These are phyloP conservation scores for Syrphus vitripennis DNA, from an alignment of 2,888 invertebrate species.

Conservation along the genomic window DNA sequence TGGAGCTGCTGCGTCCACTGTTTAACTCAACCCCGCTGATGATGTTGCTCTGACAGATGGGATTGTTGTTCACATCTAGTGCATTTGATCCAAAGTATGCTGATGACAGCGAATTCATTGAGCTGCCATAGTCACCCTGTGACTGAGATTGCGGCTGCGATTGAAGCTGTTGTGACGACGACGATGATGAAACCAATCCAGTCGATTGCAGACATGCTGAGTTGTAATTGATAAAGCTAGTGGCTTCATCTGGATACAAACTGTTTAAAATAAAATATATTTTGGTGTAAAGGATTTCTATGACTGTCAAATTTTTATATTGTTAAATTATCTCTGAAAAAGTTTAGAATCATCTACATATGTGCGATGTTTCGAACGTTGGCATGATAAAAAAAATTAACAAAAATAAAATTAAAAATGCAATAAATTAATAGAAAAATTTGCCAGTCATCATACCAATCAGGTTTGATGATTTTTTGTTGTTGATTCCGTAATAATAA, in stretches of 20 bases:
- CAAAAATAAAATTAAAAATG: background rate
- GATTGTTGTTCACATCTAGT: constrained; percentile 53
- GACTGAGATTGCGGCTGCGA: constrained; percentile 5
- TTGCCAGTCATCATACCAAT: background rate
- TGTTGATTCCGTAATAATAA: background rate
- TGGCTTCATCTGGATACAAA: constrained; percentile 45
- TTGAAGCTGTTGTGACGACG: constrained; percentile 30
- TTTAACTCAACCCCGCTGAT: constrained; percentile 23
- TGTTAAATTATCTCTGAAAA: too few relatives aligned
- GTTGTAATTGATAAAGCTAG: constrained; percentile 53
- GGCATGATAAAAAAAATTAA: background rate
- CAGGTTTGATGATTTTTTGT: too few relatives aligned
- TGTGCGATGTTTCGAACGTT: too few relatives aligned
- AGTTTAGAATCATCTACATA: too few relatives aligned
- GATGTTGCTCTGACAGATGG: constrained; percentile 18
- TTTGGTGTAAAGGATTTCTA: background rate
- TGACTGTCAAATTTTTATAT: background rate
- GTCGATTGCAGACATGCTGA: constrained; percentile 28
- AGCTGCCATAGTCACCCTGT: constrained; percentile 15
- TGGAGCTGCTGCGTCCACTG: constrained; percentile 35
- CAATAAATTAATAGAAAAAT: background rate
- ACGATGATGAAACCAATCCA: background rate
- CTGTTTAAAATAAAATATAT: constrained; percentile 11
- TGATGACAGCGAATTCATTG: background rate
- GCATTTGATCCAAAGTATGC: constrained; percentile 33